These are phyloP conservation scores for Leptinotarsa haldemani DNA, from an alignment of 2,888 invertebrate genomes.

Conservation along the genomic window DNA sequence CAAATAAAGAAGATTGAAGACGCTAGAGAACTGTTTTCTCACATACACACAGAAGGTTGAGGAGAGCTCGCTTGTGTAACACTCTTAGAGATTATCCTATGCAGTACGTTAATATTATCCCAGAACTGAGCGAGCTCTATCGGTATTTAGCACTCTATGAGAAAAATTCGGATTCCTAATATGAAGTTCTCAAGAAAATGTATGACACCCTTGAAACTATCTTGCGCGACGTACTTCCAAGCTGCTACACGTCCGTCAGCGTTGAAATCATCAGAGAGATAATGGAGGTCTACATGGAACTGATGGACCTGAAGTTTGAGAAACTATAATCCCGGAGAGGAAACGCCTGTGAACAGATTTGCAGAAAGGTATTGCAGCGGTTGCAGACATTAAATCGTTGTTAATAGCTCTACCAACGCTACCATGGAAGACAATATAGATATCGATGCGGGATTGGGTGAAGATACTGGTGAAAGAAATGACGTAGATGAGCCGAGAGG, in stretches of 20 bases:
- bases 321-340: constrained; percentile 60
- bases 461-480: background rate
- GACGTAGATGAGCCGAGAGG: background rate
- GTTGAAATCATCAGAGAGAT: constrained; percentile 68
- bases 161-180: constrained; percentile 72
- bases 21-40: constrained; percentile 70
- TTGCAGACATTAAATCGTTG: constrained; percentile 52
- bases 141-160: constrained; percentile 80
- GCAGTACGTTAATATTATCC: constrained; percentile 71
- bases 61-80: constrained; percentile 71
- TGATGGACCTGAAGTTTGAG: constrained; percentile 73
- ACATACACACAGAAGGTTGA: constrained; percentile 72
- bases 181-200: constrained; percentile 71
- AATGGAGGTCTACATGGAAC: constrained; percentile 73
- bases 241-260: constrained; percentile 68
- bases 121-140: constrained; percentile 75
- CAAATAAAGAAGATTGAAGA: constrained; percentile 65
- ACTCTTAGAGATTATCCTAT: constrained; percentile 71
- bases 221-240: constrained; percentile 69
- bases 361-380: constrained; percentile 49
- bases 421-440: background rate
- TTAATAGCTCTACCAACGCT: background rate
- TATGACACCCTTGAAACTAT: constrained; percentile 70
- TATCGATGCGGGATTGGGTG: background rate
- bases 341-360: constrained; percentile 28